These are phyloP conservation scores for Drosophila meridionalis DNA, from an alignment of 2,888 invertebrate species.

Conservation along the genomic window DNA sequence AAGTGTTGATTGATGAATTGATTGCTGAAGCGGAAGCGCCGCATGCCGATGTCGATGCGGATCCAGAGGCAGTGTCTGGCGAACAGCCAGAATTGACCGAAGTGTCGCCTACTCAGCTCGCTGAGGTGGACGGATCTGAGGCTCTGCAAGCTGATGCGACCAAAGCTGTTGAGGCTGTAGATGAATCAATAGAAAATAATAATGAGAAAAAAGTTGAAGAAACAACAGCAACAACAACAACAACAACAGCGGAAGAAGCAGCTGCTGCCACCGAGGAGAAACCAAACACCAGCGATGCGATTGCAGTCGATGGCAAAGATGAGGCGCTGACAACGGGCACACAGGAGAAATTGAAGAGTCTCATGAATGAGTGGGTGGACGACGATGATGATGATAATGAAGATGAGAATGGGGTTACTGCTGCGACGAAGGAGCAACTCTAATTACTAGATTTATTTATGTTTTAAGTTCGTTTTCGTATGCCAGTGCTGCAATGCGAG, in stretches of 20 bases:
- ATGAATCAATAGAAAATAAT: constrained; percentile 16
- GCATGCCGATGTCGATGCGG: background rate
- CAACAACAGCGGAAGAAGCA: background rate
- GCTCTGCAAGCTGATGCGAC: constrained; percentile 12
- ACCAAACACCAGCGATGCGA: constrained; percentile 41
- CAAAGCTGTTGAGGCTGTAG: constrained; percentile 9
- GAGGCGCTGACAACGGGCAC: constrained; percentile 36
- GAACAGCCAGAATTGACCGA: constrained; percentile 19
- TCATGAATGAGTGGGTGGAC: constrained; percentile 85
- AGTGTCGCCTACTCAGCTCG: constrained; percentile 26
- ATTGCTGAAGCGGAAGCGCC: constrained; percentile 60
- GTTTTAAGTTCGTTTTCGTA: constrained; percentile 69
- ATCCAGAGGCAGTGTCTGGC: constrained; percentile 9
- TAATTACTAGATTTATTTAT: constrained; percentile 82
- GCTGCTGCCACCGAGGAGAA: constrained; percentile 19
- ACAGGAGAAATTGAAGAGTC: constrained; percentile 81
- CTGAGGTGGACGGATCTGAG: constrained; percentile 25
- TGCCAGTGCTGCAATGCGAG: constrained; percentile 25
- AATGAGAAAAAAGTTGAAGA: constrained; percentile 16
- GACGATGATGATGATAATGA: constrained; percentile 83
- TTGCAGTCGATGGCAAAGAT: constrained; percentile 33
- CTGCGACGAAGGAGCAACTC: constrained; percentile 73
- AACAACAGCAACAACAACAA: background rate
- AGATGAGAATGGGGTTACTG: constrained; percentile 75
- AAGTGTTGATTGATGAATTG: constrained; percentile 66